These are phyloP conservation scores for Drosophila watanabei DNA, from an alignment of 1,140 invertebrate genomes.

Conservation along the genomic window DNA sequence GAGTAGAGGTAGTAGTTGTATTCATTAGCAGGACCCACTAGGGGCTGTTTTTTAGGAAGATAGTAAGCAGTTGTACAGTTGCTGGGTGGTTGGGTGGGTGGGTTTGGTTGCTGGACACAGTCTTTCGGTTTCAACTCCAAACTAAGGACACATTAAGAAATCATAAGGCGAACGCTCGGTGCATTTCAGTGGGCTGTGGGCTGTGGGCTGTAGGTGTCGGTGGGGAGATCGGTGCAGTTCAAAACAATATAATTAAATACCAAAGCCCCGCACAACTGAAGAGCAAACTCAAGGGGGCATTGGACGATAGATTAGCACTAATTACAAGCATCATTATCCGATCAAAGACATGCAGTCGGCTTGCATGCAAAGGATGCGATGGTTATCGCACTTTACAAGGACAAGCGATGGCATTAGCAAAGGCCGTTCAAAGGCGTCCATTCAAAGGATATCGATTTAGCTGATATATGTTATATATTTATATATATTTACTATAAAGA, in stretches of 20 bases:
- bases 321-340: conserved; percentile 41
- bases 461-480: conserved; percentile 7
- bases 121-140: conserved; percentile 61
- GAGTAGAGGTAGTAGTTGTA: conserved; percentile 14
- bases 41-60: conserved; percentile 26
- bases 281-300: conserved; percentile 54
- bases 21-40: conserved; percentile 38
- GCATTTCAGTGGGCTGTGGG: conserved; percentile 42
- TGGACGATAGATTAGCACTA: conserved; percentile 42
- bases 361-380: conserved; percentile 33
- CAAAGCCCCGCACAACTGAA: conserved; percentile 60
- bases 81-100: conserved; percentile 49
- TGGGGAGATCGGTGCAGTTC: conserved; percentile 27
- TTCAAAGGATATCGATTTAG: conserved; percentile 35
- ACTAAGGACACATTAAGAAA: conserved; percentile 69
- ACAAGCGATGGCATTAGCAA: conserved; percentile 13
- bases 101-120: conserved; percentile 56
- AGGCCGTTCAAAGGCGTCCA: conserved; percentile 3
- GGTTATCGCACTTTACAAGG: conserved; percentile 20
- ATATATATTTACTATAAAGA: conserved; percentile 13
- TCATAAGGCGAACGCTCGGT: conserved; percentile 79
- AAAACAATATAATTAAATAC: conserved; percentile 50
- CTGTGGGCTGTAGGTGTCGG: conserved; percentile 29
- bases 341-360: conserved; percentile 42
- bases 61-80: conserved; percentile 60